Percentiles rank a stretch among this genome's conserved stretches.
These are phyloP conservation scores for Melieria crassipennis DNA, from an alignment of 2,888 invertebrate genomes.

Conservation along the genomic window DNA sequence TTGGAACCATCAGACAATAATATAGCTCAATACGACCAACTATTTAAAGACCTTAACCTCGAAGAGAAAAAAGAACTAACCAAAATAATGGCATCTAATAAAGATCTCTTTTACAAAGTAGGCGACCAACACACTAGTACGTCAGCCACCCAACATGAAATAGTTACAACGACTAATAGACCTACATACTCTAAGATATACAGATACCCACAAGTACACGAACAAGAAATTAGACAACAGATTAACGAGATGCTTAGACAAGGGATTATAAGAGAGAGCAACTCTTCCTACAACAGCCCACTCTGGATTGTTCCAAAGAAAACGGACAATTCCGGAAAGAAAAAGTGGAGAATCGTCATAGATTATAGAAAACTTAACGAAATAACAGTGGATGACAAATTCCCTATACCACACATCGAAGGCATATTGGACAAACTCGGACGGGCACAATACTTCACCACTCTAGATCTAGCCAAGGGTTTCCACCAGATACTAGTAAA, in stretches of 20 bases:
- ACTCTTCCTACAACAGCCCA: no score
- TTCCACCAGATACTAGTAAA: no score
- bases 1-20: not conserved
- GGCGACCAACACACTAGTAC: constrained; percentile 2
- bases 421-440: constrained; percentile 43
- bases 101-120: constrained; percentile 6
- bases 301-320: not conserved
- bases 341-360: constrained; percentile 1
- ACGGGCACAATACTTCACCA: no score
- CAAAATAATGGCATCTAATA: not conserved
- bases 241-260: not conserved
- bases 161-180: constrained; percentile 9
- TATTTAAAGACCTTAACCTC: constrained; percentile 6
- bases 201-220: constrained; percentile 15
- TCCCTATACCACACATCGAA: constrained; percentile 39
- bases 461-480: no score
- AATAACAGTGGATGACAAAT: constrained; percentile 35
- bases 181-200: constrained; percentile 18
- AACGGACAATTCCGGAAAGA: not conserved
- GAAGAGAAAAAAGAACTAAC: not conserved
- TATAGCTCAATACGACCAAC: not conserved
- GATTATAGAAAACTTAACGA: constrained; percentile 37
- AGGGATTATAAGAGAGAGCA: not conserved
- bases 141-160: not conserved
- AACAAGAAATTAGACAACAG: constrained; percentile 14